Base-by-base conservation (phyloP, 1,140 invertebrate genomes). In the Tenebrio molitor region DNA sequence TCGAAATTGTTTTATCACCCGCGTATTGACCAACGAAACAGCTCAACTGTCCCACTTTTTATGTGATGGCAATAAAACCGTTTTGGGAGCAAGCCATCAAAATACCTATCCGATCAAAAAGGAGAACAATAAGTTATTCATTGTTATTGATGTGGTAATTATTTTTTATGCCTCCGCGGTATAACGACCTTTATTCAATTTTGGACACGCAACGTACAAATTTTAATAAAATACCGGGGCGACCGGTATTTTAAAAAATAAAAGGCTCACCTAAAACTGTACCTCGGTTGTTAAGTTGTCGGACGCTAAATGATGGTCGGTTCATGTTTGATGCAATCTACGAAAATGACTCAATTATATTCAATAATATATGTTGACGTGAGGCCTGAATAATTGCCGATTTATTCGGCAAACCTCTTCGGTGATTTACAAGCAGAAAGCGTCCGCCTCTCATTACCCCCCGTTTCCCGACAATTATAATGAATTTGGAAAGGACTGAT, bases 271-370 rank as follows among this genome's bases (percentile, higher is more conserved):
- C 46, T 23, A 53, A 53, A 53, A 53, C 46, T 53, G 46, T 53
- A 53, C 46, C 46, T 53, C 46, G 46, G 46, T 53, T 53, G 46
- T 53, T 53, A 53, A 53, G 46, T 53, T 53, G 46, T 53, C 46
- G 46, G 46, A 53, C 46, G 46, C 46, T 53, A 53, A 53, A 53
- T 53, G 46, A 53, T 53, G 46, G 46, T 53, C 46, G 46, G 46
- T 53, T 53, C 46, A 53, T 53, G 46, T 53, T 53, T 53, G 46
- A 53, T 53, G 19, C 46, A 53, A 53, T 53, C 46, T 53, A 53
- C 46, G 46, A 53, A 53, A 53, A 53, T 53, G 46, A 53, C 46
- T 53, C 46, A 53, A 53, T 53, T 53, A 53, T 53, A 53, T 53
- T 53, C 46, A 53, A 53, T 53, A 53, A 53, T 53, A 53, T 53